phyloP scores from a whole-genome alignment of 1,140 invertebrate genomes.

The Ips nitidus region DNA sequence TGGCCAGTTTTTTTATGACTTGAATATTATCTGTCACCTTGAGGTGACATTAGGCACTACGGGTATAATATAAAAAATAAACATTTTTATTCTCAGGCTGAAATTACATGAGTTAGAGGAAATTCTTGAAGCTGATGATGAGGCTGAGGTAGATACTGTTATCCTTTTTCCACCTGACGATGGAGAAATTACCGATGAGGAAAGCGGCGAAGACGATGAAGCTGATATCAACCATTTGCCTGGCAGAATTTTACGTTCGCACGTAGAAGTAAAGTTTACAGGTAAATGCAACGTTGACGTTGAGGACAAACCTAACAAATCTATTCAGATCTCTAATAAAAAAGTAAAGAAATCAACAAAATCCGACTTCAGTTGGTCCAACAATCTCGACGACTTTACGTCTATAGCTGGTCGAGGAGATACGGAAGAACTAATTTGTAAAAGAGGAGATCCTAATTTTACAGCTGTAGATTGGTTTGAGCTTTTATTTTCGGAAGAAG shows the following conservation, averaged over 20 bases:
- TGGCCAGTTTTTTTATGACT: neutral
- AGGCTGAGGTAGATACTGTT: neutral
- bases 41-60: neutral
- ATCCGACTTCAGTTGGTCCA: neutral
- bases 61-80: neutral
- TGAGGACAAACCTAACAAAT: neutral
- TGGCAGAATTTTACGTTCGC: neutral
- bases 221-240: neutral
- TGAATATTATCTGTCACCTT: neutral
- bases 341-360: neutral
- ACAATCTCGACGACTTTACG: neutral
- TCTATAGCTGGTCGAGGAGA: neutral
- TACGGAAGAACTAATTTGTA: neutral
- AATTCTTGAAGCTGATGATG: neutral
- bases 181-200: neutral
- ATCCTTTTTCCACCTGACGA: neutral
- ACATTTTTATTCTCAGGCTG: neutral
- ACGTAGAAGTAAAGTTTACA: neutral
- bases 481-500: neutral
- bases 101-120: neutral
- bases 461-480: neutral
- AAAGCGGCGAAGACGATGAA: neutral
- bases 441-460: neutral
- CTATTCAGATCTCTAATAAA: neutral
- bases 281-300: neutral